These are phyloP conservation scores for Meiosimyza platycephala DNA, from an alignment of 2,888 invertebrate species.

Conservation along the genomic window DNA sequence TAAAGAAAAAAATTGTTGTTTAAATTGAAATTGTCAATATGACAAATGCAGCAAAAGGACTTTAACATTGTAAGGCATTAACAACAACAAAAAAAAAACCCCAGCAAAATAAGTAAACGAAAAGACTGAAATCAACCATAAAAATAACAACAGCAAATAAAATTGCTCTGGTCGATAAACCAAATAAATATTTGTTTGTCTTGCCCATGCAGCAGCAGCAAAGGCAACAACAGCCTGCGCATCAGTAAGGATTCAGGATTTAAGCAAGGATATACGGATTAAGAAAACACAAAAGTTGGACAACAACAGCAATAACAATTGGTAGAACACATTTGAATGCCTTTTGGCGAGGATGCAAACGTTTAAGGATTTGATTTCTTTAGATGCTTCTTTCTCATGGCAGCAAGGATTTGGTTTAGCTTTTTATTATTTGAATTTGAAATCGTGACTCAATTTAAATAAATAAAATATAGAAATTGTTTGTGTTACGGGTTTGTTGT, in stretches of 20 bases:
- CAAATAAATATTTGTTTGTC: conserved; percentile 32
- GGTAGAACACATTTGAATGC: conserved; percentile 29
- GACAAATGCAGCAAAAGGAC: conserved; percentile 40
- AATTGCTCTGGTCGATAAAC: conserved; percentile 32
- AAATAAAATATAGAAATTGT: conserved; percentile 31
- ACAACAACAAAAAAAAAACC: conserved; percentile 4
- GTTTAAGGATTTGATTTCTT: conserved; percentile 29
- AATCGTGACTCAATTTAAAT: conserved; percentile 26
- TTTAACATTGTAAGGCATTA: neutral
- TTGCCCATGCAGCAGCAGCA: conserved; percentile 19
- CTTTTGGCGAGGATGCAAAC: conserved; percentile 32
- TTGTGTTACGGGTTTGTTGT: neutral
- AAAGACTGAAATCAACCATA: conserved; percentile 40
- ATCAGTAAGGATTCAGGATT: conserved; percentile 25
- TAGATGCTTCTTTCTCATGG: neutral
- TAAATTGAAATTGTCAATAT: conserved; percentile 47
- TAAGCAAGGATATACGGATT: conserved; percentile 24
- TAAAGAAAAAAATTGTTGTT: conserved; percentile 31
- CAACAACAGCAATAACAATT: conserved; percentile 9
- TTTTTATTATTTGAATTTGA: neutral
- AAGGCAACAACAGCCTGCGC: conserved; percentile 32
- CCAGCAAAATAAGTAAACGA: conserved; percentile 26
- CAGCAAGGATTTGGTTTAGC: conserved; percentile 3
- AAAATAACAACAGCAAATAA: conserved; percentile 27
- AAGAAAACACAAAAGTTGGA: conserved; percentile 2